Evolutionary conservation across 23 tunicate genomes (phyloP).

Genomic region (Phallusia fumigata): DNA sequence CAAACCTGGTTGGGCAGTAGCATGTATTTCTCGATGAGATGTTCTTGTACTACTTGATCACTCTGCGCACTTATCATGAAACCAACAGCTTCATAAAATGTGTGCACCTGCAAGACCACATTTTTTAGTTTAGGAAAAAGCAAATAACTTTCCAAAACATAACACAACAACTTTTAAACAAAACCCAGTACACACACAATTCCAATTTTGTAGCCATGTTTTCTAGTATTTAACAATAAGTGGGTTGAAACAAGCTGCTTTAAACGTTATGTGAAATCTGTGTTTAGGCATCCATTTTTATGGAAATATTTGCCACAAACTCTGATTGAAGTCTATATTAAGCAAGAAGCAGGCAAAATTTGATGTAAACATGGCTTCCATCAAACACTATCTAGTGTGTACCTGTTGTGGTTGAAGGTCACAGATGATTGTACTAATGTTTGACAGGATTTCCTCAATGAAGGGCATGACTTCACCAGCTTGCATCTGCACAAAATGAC

Average conservation of each 20-base stretch:
- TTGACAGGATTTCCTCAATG: conserved; percentile 94
- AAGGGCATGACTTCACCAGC: conserved; percentile 99
- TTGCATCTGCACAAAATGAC: conserved; percentile 96
- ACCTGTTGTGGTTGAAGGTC: conserved; percentile 99
- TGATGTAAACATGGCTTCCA: background rate
- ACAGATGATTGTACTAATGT: conserved; percentile 91
- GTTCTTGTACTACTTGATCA: conserved; percentile 94
- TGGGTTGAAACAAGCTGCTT: too few species aligned
- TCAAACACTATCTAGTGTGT: background rate
- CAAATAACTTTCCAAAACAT: background rate
- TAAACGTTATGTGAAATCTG: too few species aligned
- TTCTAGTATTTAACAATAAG: too few species aligned
- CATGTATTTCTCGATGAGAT: conserved; percentile 97
- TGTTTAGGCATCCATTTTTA: too few species aligned
- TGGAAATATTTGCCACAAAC: too few species aligned
- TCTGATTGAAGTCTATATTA: too few species aligned
- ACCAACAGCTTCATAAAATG: conserved; percentile 99
- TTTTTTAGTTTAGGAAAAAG: background rate
- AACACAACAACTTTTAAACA: too few species aligned
- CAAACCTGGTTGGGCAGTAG: conserved; percentile 92
- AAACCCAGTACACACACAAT: too few species aligned
- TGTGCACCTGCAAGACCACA: conserved; percentile 71
- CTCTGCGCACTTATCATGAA: conserved; percentile 95
- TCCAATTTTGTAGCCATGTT: too few species aligned
- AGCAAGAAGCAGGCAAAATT: too few species aligned